Percentiles rank a stretch among this genome's conserved stretches.
Conservation (phyloP, 2,113 vertebrate genomes). For the Heterochromis multidens region DNA sequence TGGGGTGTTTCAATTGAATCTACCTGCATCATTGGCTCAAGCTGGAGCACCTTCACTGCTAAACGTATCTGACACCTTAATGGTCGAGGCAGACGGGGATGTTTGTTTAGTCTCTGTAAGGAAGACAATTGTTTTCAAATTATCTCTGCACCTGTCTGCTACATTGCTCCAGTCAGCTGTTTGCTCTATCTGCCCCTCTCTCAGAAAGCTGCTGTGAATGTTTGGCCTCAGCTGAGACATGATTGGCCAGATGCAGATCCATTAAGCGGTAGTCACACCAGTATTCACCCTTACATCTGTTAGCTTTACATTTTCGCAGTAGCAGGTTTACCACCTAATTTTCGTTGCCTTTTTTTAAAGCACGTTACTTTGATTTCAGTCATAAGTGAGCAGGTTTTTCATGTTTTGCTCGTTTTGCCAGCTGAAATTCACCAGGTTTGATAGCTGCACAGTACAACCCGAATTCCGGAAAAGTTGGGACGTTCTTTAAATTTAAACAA, state of each 20-base stretch:
- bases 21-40: not conserved
- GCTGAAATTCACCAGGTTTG: not conserved
- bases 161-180: not conserved
- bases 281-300: not conserved
- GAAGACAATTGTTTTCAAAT: conserved; percentile 20
- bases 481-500: no score
- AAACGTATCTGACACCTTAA: conserved; percentile 33
- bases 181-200: not conserved
- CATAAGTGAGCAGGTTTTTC: no score
- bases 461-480: no score
- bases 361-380: no score
- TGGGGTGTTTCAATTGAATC: not conserved
- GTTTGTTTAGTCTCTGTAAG: conserved; percentile 24
- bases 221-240: not conserved
- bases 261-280: not conserved
- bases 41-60: conserved; percentile 23
- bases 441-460: not conserved
- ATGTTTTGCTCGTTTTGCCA: no score
- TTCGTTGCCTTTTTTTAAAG: no score
- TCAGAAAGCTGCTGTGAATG: not conserved
- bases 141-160: not conserved
- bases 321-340: not conserved
- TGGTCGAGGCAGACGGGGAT: not conserved
- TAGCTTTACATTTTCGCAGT: not conserved
- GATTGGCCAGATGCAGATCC: not conserved